These are phyloP conservation scores for Bolinopsis microptera DNA, from an alignment of 37 sponge, comb jelly and placozoan species.

Conservation along the genomic window DNA sequence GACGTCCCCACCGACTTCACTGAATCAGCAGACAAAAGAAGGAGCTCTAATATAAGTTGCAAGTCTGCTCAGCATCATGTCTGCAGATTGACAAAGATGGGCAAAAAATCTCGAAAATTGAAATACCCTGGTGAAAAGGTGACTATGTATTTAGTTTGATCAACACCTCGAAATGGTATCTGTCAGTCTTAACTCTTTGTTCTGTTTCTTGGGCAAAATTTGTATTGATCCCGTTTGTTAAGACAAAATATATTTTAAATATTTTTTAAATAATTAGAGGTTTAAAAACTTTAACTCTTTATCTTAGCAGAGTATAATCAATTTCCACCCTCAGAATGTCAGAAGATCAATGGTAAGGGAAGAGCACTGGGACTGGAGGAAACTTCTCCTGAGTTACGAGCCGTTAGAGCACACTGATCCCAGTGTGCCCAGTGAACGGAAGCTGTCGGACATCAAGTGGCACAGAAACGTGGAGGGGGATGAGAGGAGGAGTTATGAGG, in stretches of 20 bases:
- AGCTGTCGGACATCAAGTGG: neutral
- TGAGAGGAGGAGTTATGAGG: slow-evolving; percentile 51
- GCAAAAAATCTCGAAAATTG: neutral
- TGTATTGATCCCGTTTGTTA: too few species aligned
- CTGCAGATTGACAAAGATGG: neutral
- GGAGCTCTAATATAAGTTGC: neutral
- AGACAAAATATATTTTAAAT: too few species aligned
- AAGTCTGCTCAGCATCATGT: neutral
- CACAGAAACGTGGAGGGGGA: neutral
- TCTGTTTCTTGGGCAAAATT: too few species aligned
- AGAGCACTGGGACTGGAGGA: slow-evolving; percentile 24
- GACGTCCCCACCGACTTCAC: neutral
- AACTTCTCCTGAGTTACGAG: neutral
- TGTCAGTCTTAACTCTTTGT: too few species aligned
- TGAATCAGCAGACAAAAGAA: neutral
- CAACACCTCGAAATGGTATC: too few species aligned
- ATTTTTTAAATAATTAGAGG: too few species aligned
- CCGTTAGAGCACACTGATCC: neutral
- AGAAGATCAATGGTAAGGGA: neutral
- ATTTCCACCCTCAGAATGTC: neutral
- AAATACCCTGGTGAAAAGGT: neutral
- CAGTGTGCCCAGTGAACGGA: neutral
- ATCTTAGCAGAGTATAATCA: too few species aligned
- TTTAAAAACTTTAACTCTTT: too few species aligned
- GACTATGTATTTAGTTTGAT: too few species aligned